A percentile compares a stretch with the other conserved stretches of the same genome.
Conservation (phyloP, 2,888 invertebrate genomes). For the Sympetrum striolatum region DNA sequence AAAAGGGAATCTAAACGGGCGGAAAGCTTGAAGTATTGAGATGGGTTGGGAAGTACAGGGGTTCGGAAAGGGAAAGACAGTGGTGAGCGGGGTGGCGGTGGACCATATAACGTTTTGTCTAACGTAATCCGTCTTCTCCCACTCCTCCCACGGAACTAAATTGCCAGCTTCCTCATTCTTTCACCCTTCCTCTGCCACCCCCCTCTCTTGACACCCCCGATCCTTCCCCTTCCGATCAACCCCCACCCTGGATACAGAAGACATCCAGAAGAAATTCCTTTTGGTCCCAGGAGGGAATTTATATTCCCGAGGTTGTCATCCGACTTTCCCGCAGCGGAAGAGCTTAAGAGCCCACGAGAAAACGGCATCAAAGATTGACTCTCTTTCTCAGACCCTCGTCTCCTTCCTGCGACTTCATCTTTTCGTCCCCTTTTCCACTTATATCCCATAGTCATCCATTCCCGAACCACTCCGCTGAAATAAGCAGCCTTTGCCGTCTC, state of each 20-base stretch:
- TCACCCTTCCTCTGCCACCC: not conserved
- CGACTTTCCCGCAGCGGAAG: not conserved
- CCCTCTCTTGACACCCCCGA: not conserved
- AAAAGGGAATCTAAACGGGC: not conserved
- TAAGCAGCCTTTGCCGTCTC: not conserved
- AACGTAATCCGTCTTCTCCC: slow-evolving; percentile 23
- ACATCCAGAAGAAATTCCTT: not conserved
- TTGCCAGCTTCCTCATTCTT: not conserved
- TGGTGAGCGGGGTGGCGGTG: not conserved
- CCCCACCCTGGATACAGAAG: not conserved
- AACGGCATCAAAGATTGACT: not conserved
- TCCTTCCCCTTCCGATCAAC: not conserved
- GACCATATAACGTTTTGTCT: slow-evolving; percentile 26
- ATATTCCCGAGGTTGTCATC: slow-evolving; percentile 22
- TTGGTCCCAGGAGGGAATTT: not conserved
- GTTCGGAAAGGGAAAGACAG: not conserved
- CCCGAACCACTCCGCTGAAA: not conserved
- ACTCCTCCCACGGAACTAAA: not conserved
- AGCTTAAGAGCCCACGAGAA: not conserved
- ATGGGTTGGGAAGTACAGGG: not conserved
- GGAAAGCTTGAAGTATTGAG: not conserved
- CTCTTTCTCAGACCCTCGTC: not conserved
- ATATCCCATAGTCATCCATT: not conserved
- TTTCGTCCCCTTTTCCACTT: not conserved
- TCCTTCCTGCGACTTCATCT: not conserved